These are phyloP conservation scores for Rostratula benghalensis DNA, from an alignment of 2,113 vertebrate species.

Conservation along the genomic window DNA sequence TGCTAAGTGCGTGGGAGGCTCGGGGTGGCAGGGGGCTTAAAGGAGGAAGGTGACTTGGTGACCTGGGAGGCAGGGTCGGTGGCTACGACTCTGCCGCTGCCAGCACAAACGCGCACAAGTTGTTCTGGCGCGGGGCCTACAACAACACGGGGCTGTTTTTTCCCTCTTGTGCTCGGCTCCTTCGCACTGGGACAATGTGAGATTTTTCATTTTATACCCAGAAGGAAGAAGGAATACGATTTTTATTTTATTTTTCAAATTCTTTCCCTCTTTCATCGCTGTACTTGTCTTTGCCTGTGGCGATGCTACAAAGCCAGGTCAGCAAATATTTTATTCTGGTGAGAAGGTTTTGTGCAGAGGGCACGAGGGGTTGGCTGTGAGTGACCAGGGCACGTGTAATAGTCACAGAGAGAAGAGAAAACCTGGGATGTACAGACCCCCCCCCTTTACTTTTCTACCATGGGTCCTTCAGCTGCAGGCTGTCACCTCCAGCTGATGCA, in stretches of 20 bases:
- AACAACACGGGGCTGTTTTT: constrained; percentile 56
- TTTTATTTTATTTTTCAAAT: neutral
- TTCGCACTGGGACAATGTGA: constrained; percentile 11
- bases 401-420: neutral
- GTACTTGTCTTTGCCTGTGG: neutral
- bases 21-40: neutral
- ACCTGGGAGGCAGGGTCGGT: neutral
- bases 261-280: neutral
- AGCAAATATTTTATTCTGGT: neutral
- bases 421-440: neutral
- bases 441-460: neutral
- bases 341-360: constrained; percentile 19
- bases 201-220: constrained; percentile 29
- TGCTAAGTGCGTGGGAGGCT: neutral
- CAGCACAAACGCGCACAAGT: constrained; percentile 41
- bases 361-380: neutral
- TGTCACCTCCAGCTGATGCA: neutral
- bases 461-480: neutral
- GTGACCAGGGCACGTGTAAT: neutral
- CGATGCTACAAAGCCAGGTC: neutral
- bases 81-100: neutral
- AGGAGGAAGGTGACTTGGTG: neutral
- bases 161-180: constrained; percentile 32
- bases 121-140: constrained; percentile 45
- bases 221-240: neutral